These are phyloP conservation scores for Drosophila percnosoma DNA, from an alignment of 2,888 invertebrate genomes.

Conservation along the genomic window DNA sequence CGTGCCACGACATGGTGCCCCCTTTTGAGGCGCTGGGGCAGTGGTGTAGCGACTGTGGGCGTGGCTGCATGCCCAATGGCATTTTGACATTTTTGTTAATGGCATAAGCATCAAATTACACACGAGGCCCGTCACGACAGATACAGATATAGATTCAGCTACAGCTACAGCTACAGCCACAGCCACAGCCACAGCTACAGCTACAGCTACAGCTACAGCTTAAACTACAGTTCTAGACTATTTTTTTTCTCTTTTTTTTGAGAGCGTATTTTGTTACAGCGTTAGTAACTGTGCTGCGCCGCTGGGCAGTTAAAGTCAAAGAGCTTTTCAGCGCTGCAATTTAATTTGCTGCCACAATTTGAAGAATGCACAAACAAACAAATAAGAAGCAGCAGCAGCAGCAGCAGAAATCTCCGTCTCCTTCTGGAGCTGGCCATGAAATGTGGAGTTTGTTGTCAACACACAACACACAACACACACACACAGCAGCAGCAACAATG, in stretches of 20 bases:
- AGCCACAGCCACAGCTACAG: background rate
- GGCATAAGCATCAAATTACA: constrained; percentile 78
- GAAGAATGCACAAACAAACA: constrained; percentile 21
- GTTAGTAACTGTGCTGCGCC: constrained; percentile 26
- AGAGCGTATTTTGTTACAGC: constrained; percentile 38
- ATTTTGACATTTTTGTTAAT: constrained; percentile 80
- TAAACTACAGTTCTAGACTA: background rate
- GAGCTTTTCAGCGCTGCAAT: constrained; percentile 37
- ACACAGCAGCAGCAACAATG: constrained; percentile 2
- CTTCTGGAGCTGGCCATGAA: constrained; percentile 62
- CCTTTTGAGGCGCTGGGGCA: constrained; percentile 6
- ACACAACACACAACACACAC: constrained; percentile 7
- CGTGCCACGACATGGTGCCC: constrained; percentile 54
- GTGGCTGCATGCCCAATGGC: constrained; percentile 65
- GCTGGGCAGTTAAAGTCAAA: constrained; percentile 38
- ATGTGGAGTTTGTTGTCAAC: constrained; percentile 48
- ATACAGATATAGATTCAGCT: constrained; percentile 6
- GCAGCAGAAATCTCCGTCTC: constrained; percentile 13
- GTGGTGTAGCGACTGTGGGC: constrained; percentile 9
- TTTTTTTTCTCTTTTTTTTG: background rate
- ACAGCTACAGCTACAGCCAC: background rate
- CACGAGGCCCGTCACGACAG: constrained; percentile 33
- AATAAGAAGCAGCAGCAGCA: constrained; percentile 23
- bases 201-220: background rate
- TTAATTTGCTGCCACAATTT: constrained; percentile 41